phyloP scores from a whole-genome alignment of 1,140 invertebrate species.

The Leptestheria dahalacensis region DNA sequence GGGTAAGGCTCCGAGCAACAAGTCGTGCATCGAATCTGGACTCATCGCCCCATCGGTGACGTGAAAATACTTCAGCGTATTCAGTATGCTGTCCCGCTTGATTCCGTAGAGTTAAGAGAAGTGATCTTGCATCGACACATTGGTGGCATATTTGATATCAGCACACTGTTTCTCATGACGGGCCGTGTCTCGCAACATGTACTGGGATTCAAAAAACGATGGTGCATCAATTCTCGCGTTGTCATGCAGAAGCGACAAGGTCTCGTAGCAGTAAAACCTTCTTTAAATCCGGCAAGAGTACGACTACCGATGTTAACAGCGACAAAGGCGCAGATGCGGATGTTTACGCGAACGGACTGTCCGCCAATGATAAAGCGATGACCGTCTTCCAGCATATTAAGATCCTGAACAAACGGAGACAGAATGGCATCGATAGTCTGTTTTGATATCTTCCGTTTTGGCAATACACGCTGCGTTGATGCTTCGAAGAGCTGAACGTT shows the following conservation, averaged over 20 bases:
- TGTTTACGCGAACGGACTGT: not conserved
- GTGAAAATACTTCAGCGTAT: slow-evolving; percentile 14
- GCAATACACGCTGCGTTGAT: not conserved
- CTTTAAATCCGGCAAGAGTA: not conserved
- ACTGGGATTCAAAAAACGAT: not conserved
- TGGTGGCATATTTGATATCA: not conserved
- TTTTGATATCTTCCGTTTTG: not conserved
- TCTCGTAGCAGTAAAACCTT: not conserved
- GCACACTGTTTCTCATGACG: not conserved
- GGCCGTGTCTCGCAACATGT: not conserved
- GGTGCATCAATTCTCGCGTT: not conserved
- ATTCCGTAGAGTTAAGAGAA: slow-evolving; percentile 10
- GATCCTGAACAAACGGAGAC: not conserved
- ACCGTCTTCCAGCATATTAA: not conserved
- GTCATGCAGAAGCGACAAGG: not conserved
- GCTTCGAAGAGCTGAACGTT: not conserved
- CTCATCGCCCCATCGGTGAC: not conserved
- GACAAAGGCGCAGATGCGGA: not conserved
- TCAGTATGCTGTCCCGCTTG: slow-evolving; percentile 8
- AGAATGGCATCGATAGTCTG: not conserved
- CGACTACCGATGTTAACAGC: not conserved
- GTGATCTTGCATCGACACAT: not conserved
- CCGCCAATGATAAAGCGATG: not conserved
- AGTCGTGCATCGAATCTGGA: slow-evolving; percentile 14
- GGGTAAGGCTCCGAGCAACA: slow-evolving; percentile 11